Conservation (phyloP, 2,888 invertebrate species). For the Gymnosoma rotundatum region DNA sequence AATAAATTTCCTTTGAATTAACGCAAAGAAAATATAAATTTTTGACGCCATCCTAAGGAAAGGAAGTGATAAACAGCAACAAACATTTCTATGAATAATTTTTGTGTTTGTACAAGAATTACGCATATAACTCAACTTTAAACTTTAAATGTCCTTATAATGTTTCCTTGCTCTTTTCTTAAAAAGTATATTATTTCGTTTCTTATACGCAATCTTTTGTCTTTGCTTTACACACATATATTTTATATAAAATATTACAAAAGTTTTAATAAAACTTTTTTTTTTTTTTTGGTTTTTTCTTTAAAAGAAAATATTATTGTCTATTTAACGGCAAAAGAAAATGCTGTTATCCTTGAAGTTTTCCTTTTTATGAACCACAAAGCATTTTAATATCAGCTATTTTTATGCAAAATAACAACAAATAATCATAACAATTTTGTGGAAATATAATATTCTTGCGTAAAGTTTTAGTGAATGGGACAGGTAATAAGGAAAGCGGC, state of each 20-base stretch:
- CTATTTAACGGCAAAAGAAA: constrained; percentile 44
- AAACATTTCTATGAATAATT: background rate
- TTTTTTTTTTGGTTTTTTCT: background rate
- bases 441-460: constrained; percentile 7
- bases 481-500: constrained; percentile 5
- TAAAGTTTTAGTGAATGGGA: constrained; percentile 5
- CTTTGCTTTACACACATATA: background rate
- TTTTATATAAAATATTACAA: constrained; percentile 6
- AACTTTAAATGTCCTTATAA: background rate
- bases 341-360: constrained; percentile 37
- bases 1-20: no score
- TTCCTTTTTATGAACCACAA: constrained; percentile 37
- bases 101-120: background rate
- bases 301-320: constrained; percentile 32
- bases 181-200: background rate
- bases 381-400: constrained; percentile 43
- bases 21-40: no score
- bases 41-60: no score
- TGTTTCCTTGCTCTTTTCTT: background rate
- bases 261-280: constrained; percentile 31
- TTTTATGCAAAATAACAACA: constrained; percentile 38
- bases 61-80: background rate
- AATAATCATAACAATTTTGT: constrained; percentile 39
- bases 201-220: background rate
- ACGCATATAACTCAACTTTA: background rate